Percentiles rank a stretch among this genome's conserved stretches.
These are phyloP conservation scores for Oasisia sp. DNA, from an alignment of 2,888 invertebrate genomes.

Conservation along the genomic window DNA sequence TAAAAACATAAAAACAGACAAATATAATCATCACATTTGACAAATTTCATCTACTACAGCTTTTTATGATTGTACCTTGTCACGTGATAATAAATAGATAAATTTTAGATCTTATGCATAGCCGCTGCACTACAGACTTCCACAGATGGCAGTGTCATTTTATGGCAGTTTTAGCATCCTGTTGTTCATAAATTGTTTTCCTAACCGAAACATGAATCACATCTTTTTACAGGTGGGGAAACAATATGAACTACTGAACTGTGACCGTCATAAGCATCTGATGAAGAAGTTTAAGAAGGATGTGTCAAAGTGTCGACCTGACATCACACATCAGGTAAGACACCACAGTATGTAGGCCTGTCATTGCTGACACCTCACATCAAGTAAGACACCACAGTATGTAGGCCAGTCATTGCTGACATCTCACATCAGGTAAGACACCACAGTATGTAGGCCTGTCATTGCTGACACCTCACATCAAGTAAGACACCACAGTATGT, in stretches of 20 bases:
- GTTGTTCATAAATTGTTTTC: neutral
- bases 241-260: conserved; percentile 89
- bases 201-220: neutral
- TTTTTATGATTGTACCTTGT: too few relatives aligned
- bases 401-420: too few relatives aligned
- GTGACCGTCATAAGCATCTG: conserved; percentile 89
- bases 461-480: neutral
- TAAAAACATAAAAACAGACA: too few relatives aligned
- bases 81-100: too few relatives aligned
- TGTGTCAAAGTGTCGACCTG: conserved; percentile 86
- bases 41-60: too few relatives aligned
- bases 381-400: too few relatives aligned
- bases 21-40: too few relatives aligned
- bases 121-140: too few relatives aligned
- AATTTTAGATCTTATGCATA: too few relatives aligned
- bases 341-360: neutral
- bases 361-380: too few relatives aligned
- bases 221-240: conserved; percentile 77
- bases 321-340: conserved; percentile 89
- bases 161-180: neutral
- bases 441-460: neutral
- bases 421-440: neutral
- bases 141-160: neutral
- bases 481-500: too few relatives aligned
- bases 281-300: conserved; percentile 88